Conservation (phyloP, 2,888 invertebrate species). For the Xylota segnis region DNA sequence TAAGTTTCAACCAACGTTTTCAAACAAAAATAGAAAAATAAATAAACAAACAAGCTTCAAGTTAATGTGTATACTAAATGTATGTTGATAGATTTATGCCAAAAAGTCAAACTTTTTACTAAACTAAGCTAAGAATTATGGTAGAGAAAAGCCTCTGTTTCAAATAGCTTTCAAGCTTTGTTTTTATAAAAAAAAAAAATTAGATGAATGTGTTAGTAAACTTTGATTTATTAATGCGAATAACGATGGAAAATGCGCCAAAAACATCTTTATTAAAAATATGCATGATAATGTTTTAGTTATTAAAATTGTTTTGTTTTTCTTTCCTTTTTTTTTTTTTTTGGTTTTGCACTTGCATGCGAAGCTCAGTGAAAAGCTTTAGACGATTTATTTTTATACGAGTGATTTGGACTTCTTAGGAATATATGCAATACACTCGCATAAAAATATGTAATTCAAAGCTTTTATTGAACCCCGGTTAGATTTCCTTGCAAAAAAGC, state of each 20-base stretch:
- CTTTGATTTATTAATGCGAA: conserved; percentile 31
- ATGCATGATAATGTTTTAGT: conserved; percentile 39
- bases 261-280: conserved; percentile 33
- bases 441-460: conserved; percentile 61
- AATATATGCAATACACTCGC: neutral
- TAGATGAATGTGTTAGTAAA: conserved; percentile 7
- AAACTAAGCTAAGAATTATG: conserved; percentile 43
- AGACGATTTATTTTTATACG: conserved; percentile 52
- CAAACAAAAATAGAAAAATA: neutral
- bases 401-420: neutral
- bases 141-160: conserved; percentile 34
- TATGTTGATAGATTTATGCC: conserved; percentile 37
- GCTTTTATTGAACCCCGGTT: conserved; percentile 57
- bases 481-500: conserved; percentile 80
- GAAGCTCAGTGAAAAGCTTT: conserved; percentile 64
- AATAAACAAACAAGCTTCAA: conserved; percentile 25
- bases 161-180: conserved; percentile 32
- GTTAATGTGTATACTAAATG: conserved; percentile 3
- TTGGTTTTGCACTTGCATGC: conserved; percentile 7
- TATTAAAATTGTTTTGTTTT: conserved; percentile 5
- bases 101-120: conserved; percentile 41
- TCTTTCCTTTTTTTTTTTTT: neutral
- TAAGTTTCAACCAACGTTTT: conserved; percentile 31
- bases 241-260: conserved; percentile 52
- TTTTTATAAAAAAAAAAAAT: neutral